phyloP scores from a whole-genome alignment of 2,888 invertebrate genomes.

The Drosophila paramelanica region DNA sequence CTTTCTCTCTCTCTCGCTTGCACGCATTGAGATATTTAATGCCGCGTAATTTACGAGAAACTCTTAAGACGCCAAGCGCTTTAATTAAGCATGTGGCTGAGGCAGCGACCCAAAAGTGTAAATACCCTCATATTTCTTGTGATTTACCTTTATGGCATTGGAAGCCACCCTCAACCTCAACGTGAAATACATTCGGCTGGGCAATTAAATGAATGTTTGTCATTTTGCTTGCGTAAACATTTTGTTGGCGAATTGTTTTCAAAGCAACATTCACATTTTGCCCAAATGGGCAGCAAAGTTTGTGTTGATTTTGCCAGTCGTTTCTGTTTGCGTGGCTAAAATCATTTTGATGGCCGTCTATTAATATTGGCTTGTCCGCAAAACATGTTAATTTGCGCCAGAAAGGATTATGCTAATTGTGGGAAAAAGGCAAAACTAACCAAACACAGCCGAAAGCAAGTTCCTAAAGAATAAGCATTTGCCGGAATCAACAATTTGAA shows the following conservation, averaged over 20 bases:
- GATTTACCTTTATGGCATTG: conserved; percentile 75
- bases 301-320: conserved; percentile 38
- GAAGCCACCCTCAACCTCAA: conserved; percentile 1
- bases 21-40: conserved; percentile 66
- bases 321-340: conserved; percentile 36
- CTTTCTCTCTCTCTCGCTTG: conserved; percentile 11
- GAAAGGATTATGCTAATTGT: conserved; percentile 56
- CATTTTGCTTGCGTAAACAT: conserved; percentile 66
- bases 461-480: conserved; percentile 8
- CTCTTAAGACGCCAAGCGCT: conserved; percentile 78
- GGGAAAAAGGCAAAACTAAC: conserved; percentile 18
- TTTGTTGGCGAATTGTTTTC: conserved; percentile 65
- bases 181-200: conserved; percentile 18
- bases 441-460: neutral
- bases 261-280: conserved; percentile 31
- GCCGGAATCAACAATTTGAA: neutral
- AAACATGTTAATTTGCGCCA: conserved; percentile 39
- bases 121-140: conserved; percentile 79
- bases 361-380: conserved; percentile 47
- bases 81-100: conserved; percentile 80
- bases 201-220: conserved; percentile 71
- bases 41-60: conserved; percentile 78
- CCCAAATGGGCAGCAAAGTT: conserved; percentile 35
- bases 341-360: conserved; percentile 46
- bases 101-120: conserved; percentile 79